Conservation (phyloP, 64 coral and sea anemone species). For the Platygyra sinensis region DNA sequence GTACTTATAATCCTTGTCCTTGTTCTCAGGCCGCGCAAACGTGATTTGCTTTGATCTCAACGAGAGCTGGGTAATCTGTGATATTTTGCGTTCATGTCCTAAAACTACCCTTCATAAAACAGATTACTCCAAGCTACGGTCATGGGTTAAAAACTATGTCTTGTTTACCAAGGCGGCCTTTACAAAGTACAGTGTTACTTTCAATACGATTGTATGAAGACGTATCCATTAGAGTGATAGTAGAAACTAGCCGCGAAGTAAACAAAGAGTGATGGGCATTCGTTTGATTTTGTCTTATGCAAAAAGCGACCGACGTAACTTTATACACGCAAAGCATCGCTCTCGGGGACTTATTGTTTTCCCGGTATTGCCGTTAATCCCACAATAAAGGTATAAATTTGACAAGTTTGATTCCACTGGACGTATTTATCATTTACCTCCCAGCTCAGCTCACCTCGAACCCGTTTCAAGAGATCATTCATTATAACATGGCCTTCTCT, state of each 20-base stretch:
- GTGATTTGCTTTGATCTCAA: background rate
- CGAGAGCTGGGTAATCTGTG: background rate
- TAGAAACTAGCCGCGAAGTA: background rate
- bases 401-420: background rate
- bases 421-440: background rate
- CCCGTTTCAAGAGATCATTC: background rate
- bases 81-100: background rate
- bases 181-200: slow-evolving; percentile 26
- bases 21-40: background rate
- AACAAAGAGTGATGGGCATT: slow-evolving; percentile 21
- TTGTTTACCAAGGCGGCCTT: slow-evolving; percentile 34
- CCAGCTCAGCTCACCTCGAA: background rate
- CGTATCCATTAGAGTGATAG: slow-evolving; percentile 22
- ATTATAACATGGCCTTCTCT: background rate
- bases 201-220: slow-evolving; percentile 14
- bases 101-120: background rate
- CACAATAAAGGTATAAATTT: slow-evolving; percentile 27
- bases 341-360: background rate
- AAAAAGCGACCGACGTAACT: slow-evolving; percentile 36
- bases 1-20: slow-evolving; percentile 29
- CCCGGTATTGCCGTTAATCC: slow-evolving; percentile 24
- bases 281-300: background rate
- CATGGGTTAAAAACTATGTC: background rate
- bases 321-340: slow-evolving; percentile 10
- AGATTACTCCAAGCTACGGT: background rate